These are phyloP conservation scores for Episyrphus balteatus DNA, from an alignment of 1,140 invertebrate species.

Conservation along the genomic window DNA sequence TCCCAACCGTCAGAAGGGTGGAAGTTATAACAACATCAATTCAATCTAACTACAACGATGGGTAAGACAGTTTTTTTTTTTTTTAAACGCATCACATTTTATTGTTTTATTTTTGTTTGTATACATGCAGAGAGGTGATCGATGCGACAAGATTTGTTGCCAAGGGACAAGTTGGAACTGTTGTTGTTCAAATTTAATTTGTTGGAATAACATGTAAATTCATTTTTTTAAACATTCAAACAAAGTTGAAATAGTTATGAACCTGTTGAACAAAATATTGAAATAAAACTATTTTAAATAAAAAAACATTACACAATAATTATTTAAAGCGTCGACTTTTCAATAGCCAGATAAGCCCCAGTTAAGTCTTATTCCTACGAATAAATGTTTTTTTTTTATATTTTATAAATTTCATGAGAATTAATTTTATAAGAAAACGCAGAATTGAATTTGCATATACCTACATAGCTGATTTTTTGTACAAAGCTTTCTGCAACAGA, in stretches of 20 bases:
- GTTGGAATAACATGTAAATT: conserved; percentile 5
- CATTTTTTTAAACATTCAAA: no score
- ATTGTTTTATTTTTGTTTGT: background rate
- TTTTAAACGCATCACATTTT: background rate
- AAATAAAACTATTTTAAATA: background rate
- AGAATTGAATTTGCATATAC: no score
- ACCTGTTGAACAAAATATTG: background rate
- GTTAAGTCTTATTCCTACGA: no score
- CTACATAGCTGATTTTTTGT: no score
- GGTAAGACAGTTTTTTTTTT: conserved; percentile 8
- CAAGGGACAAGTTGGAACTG: conserved; percentile 22
- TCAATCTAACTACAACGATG: conserved; percentile 23
- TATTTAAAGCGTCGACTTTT: background rate
- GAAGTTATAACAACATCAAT: conserved; percentile 30
- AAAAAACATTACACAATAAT: background rate
- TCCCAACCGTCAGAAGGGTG: conserved; percentile 14
- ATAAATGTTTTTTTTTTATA: background rate
- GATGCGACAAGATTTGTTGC: conserved; percentile 17
- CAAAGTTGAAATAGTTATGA: background rate
- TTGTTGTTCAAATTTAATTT: conserved; percentile 12
- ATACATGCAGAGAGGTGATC: conserved; percentile 6
- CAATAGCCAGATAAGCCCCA: no score
- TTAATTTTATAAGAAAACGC: no score
- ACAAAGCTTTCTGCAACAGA: no score
- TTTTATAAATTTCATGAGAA: no score